Base-by-base conservation (phyloP, 2,888 invertebrate species). In the Ochropacha duplaris region DNA sequence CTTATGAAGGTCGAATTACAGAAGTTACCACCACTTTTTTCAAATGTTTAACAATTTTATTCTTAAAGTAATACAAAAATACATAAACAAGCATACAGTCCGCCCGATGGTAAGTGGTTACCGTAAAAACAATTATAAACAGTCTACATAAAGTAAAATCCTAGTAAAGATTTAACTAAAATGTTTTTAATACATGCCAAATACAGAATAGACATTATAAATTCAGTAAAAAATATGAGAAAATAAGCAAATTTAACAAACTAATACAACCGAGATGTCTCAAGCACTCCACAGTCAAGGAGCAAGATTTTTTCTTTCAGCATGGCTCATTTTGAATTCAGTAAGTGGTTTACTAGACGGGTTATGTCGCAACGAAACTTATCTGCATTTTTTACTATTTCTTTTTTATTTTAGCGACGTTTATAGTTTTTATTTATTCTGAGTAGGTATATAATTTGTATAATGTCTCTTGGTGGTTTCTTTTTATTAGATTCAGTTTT, bases 301-400 rank as follows among this genome's bases (percentile, higher is more conserved):
- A 16, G 26, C 16, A 28, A 28, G 44, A 44, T 44, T 19, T 28
- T 51, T 51, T 26, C 50, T 2, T 51, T 19, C 19, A 19, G 11
- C 50, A 24, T 16, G 55, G 56, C 59, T 62, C 62, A 57, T 65
- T 59, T 57, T 49, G 60, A 51, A 65, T 65, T 55, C 61, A 59
- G 59, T 56, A 55, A 57, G 61, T 57, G 55, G 58, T 52, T 62
- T 59, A 34, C 19, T 44, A 26, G 50, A 51, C 19, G 24, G 16
- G 16, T 39, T 39, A 39, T n/a, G 16, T 44, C 19, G 44, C 19
- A 19, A 9, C 16, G 44, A 16, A 44, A 44, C 44, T 9, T 44
- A 19, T n/a, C 44, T 44, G 44, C n/a, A 44, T 19, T 44, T 44
- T 39, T 39, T n/a, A 16, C 4, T 44, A 19, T 9, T 44, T 39